These are phyloP conservation scores for Rhombomys opimus DNA, from an alignment of 2,113 vertebrate genomes.

Conservation along the genomic window DNA sequence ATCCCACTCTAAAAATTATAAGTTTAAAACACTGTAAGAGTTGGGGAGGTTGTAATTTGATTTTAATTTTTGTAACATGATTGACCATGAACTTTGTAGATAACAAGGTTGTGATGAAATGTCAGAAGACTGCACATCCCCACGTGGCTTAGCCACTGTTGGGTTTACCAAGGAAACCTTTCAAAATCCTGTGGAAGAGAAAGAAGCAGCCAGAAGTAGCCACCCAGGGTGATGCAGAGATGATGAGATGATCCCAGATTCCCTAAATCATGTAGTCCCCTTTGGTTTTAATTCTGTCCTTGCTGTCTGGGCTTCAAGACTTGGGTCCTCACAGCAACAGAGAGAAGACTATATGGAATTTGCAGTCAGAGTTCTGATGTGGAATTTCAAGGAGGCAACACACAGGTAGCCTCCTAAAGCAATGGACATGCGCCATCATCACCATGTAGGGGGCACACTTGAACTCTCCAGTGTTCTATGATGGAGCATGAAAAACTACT, in stretches of 20 bases:
- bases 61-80: not conserved
- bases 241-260: not conserved
- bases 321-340: not conserved
- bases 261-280: not conserved
- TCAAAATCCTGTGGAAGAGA: not conserved
- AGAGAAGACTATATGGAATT: not conserved
- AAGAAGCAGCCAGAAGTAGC: not conserved
- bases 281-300: constrained; percentile 17
- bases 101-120: not conserved
- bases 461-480: not conserved
- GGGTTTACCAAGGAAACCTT: not conserved
- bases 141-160: not conserved
- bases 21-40: not conserved
- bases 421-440: not conserved
- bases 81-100: not conserved
- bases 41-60: not conserved
- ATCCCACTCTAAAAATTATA: no score
- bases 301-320: not conserved
- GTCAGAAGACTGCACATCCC: not conserved
- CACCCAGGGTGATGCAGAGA: not conserved
- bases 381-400: not conserved
- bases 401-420: not conserved
- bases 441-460: not conserved
- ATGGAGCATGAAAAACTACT: not conserved
- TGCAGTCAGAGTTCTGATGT: not conserved